These are phyloP conservation scores for Sphenodon punctatus DNA, from an alignment of 2,797 vertebrate species.

Conservation along the genomic window DNA sequence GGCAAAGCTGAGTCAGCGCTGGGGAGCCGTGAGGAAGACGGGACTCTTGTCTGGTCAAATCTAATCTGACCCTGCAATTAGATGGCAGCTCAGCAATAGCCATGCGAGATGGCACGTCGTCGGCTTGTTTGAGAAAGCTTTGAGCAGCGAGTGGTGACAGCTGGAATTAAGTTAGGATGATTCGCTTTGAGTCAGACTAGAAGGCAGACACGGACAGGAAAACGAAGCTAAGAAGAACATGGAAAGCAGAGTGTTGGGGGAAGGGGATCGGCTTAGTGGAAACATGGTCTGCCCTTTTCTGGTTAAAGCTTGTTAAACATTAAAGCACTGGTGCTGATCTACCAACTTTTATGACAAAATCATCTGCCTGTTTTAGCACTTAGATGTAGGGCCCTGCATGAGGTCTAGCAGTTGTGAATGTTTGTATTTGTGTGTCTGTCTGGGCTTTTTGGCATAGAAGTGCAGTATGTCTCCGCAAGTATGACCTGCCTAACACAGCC, in stretches of 20 bases:
- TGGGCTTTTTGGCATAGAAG: too few species aligned
- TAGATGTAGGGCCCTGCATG: too few species aligned
- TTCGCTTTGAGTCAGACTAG: background rate
- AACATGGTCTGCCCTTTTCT: background rate
- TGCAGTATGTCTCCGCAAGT: too few species aligned
- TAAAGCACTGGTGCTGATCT: too few species aligned
- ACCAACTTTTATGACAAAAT: too few species aligned
- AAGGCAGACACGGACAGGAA: background rate
- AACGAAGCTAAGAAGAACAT: background rate
- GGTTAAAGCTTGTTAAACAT: background rate
- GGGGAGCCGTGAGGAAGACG: background rate
- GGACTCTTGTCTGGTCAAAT: background rate
- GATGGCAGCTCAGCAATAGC: background rate
- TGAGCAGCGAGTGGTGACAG: background rate
- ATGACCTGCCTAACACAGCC: too few species aligned
- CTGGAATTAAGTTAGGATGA: background rate
- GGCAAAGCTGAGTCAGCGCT: background rate
- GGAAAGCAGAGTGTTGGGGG: accelerated
- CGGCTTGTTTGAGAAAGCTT: slow-evolving; percentile 22
- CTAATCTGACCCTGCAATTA: background rate
- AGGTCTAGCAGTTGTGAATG: too few species aligned
- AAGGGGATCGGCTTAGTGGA: background rate
- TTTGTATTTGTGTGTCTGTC: too few species aligned
- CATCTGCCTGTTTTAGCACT: too few species aligned
- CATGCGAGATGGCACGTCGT: background rate